These are phyloP conservation scores for Tetraneura akinire DNA, from an alignment of 1,140 invertebrate species.

Conservation along the genomic window DNA sequence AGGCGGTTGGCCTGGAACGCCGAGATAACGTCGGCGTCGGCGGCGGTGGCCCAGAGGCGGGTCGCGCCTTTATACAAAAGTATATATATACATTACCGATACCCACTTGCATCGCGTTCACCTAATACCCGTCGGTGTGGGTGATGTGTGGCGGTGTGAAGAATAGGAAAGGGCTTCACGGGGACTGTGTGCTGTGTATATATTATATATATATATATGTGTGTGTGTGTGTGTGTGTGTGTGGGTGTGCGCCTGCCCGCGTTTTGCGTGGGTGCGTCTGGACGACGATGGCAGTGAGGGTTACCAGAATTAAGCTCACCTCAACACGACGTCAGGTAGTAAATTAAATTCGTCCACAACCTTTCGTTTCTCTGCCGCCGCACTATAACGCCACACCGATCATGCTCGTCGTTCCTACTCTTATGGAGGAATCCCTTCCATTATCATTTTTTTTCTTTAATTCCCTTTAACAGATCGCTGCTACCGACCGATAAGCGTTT, in stretches of 20 bases:
- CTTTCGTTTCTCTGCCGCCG: background rate
- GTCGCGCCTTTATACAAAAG: conserved; percentile 26
- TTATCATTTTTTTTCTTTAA: conserved; percentile 36
- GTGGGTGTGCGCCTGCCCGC: too few species aligned
- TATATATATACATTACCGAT: background rate
- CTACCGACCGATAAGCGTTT: conserved; percentile 37
- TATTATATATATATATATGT: background rate
- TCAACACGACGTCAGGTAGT: conserved; percentile 49
- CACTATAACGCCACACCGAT: too few species aligned
- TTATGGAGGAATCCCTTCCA: conserved; percentile 20
- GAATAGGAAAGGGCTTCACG: too few species aligned
- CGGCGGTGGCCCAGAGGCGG: conserved; percentile 14
- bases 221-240: too few species aligned
- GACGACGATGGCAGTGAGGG: background rate
- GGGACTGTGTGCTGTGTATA: too few species aligned
- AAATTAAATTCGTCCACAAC: conserved; percentile 44
- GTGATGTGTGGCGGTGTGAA: too few species aligned
- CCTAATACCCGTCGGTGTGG: too few species aligned
- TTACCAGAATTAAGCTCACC: conserved; percentile 45
- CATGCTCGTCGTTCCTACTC: background rate
- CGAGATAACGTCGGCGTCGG: conserved; percentile 40
- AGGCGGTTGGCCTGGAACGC: conserved; percentile 50
- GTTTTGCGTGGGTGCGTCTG: conserved; percentile 8
- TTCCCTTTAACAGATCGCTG: conserved; percentile 50
- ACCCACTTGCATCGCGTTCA: too few species aligned